These are phyloP conservation scores for Coptodon bakossiorum DNA, from an alignment of 2,113 vertebrate genomes.

Conservation along the genomic window DNA sequence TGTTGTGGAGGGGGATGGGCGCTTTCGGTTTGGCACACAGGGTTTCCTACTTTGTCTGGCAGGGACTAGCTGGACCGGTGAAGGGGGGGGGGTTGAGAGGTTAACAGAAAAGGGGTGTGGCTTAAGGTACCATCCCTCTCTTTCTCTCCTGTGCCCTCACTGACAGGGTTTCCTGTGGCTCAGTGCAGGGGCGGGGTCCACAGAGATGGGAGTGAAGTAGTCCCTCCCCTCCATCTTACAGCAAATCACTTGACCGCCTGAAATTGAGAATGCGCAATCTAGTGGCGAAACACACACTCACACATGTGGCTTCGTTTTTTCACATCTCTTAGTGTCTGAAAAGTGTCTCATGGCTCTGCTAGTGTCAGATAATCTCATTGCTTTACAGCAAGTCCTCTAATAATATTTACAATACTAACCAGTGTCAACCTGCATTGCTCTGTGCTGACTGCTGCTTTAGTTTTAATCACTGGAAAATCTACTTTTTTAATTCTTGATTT, in stretches of 20 bases:
- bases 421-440: neutral
- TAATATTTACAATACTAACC: neutral
- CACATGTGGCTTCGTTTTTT: neutral
- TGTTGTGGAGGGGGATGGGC: constrained; percentile 64
- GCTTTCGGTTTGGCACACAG: constrained; percentile 71
- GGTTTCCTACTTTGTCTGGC: constrained; percentile 77
- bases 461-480: neutral
- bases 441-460: neutral
- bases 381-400: neutral
- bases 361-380: neutral
- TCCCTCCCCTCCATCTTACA: constrained; percentile 37
- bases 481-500: neutral
- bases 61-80: constrained; percentile 77
- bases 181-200: constrained; percentile 74
- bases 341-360: neutral
- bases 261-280: constrained; percentile 64
- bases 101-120: constrained; percentile 75
- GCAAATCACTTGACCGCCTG: constrained; percentile 53
- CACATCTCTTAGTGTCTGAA: neutral
- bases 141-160: constrained; percentile 32
- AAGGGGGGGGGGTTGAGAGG: constrained; percentile 56
- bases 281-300: neutral
- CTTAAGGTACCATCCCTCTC: constrained; percentile 53
- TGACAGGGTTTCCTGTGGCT: constrained; percentile 75
- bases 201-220: constrained; percentile 51